Conservation (phyloP, 2,888 invertebrate species). For the Drosophila siamana region DNA sequence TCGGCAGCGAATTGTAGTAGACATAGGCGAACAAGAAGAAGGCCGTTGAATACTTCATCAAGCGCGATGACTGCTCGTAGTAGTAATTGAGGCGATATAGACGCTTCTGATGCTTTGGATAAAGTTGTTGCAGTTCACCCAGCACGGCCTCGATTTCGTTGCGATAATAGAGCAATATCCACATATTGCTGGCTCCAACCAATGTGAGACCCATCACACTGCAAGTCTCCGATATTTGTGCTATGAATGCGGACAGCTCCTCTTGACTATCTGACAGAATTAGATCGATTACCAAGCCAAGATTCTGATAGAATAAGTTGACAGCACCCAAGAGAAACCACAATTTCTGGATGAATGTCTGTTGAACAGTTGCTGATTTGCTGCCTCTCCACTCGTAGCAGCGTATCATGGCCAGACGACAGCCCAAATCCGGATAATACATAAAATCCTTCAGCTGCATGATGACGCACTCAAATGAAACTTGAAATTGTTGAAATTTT, state of each 20-base stretch:
- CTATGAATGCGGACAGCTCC: conserved; percentile 40
- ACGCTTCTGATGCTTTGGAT: background rate
- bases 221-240: conserved; percentile 60
- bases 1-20: conserved; percentile 72
- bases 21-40: conserved; percentile 63
- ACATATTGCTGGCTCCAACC: conserved; percentile 71
- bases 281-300: conserved; percentile 70
- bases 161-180: conserved; percentile 56
- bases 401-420: conserved; percentile 57
- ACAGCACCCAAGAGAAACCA: conserved; percentile 59
- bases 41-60: conserved; percentile 64
- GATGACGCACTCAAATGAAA: background rate
- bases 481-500: background rate
- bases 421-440: conserved; percentile 72
- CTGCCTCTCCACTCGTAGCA: conserved; percentile 59
- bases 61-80: conserved; percentile 41
- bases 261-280: conserved; percentile 23
- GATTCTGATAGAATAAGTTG: conserved; percentile 71
- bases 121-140: conserved; percentile 40
- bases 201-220: conserved; percentile 66
- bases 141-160: conserved; percentile 61
- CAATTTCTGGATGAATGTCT: conserved; percentile 11
- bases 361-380: background rate
- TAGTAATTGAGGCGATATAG: conserved; percentile 61
- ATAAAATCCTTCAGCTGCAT: conserved; percentile 72